phyloP scores from a whole-genome alignment of 2,797 vertebrate species.

The Hydrocynus forskahlii region DNA sequence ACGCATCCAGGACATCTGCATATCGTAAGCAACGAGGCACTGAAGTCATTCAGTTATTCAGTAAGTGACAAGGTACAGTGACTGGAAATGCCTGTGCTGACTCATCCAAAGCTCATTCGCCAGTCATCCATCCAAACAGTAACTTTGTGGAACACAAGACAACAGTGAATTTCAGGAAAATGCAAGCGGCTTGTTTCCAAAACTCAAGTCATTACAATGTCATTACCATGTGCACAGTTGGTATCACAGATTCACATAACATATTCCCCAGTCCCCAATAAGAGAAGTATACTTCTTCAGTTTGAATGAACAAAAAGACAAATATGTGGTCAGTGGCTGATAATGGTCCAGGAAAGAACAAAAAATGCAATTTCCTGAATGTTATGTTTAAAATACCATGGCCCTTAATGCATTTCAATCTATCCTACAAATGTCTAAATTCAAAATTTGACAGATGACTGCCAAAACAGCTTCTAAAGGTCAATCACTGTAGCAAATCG shows the following conservation, averaged over 20 bases:
- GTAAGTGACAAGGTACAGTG: conserved; percentile 27
- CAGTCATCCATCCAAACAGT: conserved; percentile 23
- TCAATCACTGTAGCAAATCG: background rate
- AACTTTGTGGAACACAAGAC: conserved; percentile 9
- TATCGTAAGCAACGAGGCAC: conserved; percentile 20
- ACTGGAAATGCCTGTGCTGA: conserved; percentile 34
- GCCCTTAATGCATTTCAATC: conserved; percentile 4
- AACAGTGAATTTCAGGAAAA: conserved; percentile 27
- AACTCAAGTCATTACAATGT: conserved; percentile 17
- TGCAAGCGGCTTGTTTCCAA: conserved; percentile 13
- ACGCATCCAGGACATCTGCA: conserved; percentile 16
- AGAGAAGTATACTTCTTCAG: conserved; percentile 1
- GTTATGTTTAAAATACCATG: background rate
- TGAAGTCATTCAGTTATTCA: conserved; percentile 39
- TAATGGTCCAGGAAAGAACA: background rate
- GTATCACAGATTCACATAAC: background rate
- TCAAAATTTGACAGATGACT: background rate
- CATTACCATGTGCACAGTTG: background rate
- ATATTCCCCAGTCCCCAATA: background rate
- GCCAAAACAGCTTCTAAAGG: background rate
- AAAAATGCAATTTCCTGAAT: background rate
- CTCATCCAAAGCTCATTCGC: conserved; percentile 6
- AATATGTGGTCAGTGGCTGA: background rate
- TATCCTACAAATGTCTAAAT: background rate
- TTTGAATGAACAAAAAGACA: background rate